These are phyloP conservation scores for Rhyacichthys aspro DNA, from an alignment of 2,797 vertebrate genomes.

Conservation along the genomic window DNA sequence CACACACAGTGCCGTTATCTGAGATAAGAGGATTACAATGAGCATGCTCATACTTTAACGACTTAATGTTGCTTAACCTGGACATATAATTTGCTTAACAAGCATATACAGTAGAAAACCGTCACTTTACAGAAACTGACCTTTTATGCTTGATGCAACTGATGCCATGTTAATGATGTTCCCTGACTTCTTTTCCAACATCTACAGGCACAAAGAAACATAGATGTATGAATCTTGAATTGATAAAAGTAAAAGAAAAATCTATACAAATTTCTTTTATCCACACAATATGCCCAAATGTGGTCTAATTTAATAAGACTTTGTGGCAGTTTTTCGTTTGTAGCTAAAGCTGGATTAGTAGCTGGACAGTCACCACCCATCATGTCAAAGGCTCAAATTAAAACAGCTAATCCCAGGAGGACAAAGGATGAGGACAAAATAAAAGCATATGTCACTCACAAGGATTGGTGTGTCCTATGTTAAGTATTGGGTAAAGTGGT, in stretches of 20 bases:
- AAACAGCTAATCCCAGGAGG: conserved; percentile 64
- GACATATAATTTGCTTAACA: conserved; percentile 7
- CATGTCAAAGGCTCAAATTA: conserved; percentile 64
- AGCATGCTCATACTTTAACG: conserved; percentile 45
- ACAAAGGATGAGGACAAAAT: conserved; percentile 62
- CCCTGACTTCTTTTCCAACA: conserved; percentile 91
- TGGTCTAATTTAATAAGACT: conserved; percentile 15
- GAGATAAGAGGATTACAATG: conserved; percentile 66
- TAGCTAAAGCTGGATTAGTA: conserved; percentile 65
- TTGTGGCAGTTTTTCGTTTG: conserved; percentile 48
- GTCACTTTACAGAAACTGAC: conserved; percentile 58
- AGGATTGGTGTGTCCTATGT: conserved; percentile 10
- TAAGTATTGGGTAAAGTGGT: conserved; percentile 20
- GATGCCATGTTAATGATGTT: conserved; percentile 98
- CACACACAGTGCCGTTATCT: conserved; percentile 39
- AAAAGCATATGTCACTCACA: conserved; percentile 60
- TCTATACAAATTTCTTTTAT: background rate
- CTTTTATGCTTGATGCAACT: conserved; percentile 95
- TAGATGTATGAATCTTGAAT: background rate
- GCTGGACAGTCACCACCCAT: conserved; percentile 48
- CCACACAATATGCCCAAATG: background rate
- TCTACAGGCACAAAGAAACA: conserved; percentile 77
- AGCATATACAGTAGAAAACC: background rate
- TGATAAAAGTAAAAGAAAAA: conserved; percentile 1
- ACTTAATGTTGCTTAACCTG: conserved; percentile 26